Evolutionary conservation across 2,113 vertebrate genomes (phyloP).

Genomic region (Alethe diademata): DNA sequence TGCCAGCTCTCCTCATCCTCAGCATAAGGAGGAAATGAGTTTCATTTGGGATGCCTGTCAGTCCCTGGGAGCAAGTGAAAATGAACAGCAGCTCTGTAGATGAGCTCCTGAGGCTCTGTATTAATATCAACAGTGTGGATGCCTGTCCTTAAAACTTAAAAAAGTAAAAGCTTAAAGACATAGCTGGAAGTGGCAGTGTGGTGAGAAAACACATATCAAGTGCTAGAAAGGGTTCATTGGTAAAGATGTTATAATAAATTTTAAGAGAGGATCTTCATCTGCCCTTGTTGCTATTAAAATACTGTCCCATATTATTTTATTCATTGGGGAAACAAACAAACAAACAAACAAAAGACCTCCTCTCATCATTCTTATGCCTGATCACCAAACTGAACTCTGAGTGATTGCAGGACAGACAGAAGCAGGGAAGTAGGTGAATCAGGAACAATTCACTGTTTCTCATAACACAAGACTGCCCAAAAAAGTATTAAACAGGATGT

Average conservation of each 20-base stretch:
- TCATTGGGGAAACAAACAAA: neutral
- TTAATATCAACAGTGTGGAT: neutral
- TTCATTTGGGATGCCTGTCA: neutral
- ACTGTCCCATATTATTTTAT: neutral
- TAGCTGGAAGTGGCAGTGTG: neutral
- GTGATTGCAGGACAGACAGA: neutral
- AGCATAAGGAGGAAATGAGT: neutral
- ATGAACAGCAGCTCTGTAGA: rapidly evolving
- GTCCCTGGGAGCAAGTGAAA: neutral
- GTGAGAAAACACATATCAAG: neutral
- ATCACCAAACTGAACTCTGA: neutral
- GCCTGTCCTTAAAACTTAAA: neutral
- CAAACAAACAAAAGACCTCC: neutral
- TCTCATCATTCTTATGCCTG: neutral
- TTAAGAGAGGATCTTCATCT: neutral
- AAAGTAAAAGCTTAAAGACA: neutral
- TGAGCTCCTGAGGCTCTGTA: neutral
- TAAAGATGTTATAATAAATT: neutral
- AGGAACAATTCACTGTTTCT: neutral
- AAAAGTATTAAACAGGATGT: neutral
- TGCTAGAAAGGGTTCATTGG: neutral
- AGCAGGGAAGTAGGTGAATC: neutral
- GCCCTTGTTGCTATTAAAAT: neutral
- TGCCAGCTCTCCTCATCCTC: neutral
- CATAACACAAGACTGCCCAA: neutral